Percentiles rank a stretch among this genome's conserved stretches.
phyloP scores from a whole-genome alignment of 2,113 vertebrate species.

The Oophaga pumilio region DNA sequence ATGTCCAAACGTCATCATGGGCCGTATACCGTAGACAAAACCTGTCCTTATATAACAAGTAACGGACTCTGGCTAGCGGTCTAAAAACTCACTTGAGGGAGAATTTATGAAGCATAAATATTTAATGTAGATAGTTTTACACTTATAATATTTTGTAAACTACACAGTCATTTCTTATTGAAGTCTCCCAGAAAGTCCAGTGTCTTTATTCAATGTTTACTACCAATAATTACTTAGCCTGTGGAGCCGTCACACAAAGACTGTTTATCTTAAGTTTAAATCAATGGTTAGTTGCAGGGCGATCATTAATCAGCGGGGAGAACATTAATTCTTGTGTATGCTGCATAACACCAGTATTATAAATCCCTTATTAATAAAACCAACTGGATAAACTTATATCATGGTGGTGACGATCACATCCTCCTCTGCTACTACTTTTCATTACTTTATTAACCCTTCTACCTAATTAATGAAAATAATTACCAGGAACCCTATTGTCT shows the following conservation, averaged over 20 bases:
- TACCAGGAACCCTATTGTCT: neutral
- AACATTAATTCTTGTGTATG: slow-evolving; percentile 43
- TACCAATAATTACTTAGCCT: slow-evolving; percentile 45
- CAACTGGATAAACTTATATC: slow-evolving; percentile 10
- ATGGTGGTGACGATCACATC: neutral
- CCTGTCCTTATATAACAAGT: neutral
- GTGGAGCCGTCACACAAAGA: slow-evolving; percentile 50
- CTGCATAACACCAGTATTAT: slow-evolving; percentile 38
- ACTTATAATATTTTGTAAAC: neutral
- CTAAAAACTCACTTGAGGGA: neutral
- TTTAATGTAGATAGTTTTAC: neutral
- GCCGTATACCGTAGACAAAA: neutral
- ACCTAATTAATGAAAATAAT: neutral
- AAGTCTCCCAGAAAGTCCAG: neutral
- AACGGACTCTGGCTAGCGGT: neutral
- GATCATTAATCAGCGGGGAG: slow-evolving; percentile 50
- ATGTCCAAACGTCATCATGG: neutral
- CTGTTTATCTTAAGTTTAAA: slow-evolving; percentile 55
- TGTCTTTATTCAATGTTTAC: slow-evolving; percentile 34
- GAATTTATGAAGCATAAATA: neutral
- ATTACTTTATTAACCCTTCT: neutral
- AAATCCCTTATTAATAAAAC: slow-evolving; percentile 41
- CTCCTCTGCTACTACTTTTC: neutral
- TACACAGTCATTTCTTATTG: neutral
- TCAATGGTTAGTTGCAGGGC: slow-evolving; percentile 58